Base-by-base conservation (phyloP, 2,113 vertebrate species). In the Siphamia tubifer region DNA sequence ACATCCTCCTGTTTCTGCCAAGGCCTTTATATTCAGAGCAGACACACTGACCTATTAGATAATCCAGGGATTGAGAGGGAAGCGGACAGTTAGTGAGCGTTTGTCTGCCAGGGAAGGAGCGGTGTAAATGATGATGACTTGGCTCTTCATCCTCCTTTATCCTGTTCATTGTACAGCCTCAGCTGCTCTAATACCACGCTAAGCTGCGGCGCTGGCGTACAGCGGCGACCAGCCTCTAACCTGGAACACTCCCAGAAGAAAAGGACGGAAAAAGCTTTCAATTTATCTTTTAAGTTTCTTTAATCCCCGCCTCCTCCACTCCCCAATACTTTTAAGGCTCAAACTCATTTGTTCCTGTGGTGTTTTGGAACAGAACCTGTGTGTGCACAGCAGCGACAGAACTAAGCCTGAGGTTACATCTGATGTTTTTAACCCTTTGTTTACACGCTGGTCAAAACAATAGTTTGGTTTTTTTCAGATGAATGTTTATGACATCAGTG, bases 41-140 rank as follows among this genome's bases (percentile, higher is more conserved):
- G 74, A 68, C 71, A 66, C 65, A 17, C 68, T 90, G 88, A 90
- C 89, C 88, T 90, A 87, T 91, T 84, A 83, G 81, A 85, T 91
- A 89, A 92, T 90, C 90, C 6, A 6, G 73, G 87, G 90, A 84
- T 90, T 90, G 83, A 52, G 65, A 72, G 42, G 77, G 81, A 88
- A 88, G 87, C 85, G 85, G 82, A 68, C 81, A 84, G 89, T 89
- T 88, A 87, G 82, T 86, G 73, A 71, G 77, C 47, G 83, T 69
- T 82, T 84, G 85, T 55, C 68, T 67, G 32, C 8, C 38, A 58
- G 67, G 73, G 82, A 85, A 71, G 68, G 66, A 51, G 79, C 84
- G 82, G 74, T 61, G 74, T 83, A 84, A 88, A 85, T 85, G 72
- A 84, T 87, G 84, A 87, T 80, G 84, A 86, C 76, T 77, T 84